Evolutionary conservation across 2,888 invertebrate species (phyloP), one percentile per base, ranked within the genome.

Genomic region (Liodrosophila aerea): DNA sequence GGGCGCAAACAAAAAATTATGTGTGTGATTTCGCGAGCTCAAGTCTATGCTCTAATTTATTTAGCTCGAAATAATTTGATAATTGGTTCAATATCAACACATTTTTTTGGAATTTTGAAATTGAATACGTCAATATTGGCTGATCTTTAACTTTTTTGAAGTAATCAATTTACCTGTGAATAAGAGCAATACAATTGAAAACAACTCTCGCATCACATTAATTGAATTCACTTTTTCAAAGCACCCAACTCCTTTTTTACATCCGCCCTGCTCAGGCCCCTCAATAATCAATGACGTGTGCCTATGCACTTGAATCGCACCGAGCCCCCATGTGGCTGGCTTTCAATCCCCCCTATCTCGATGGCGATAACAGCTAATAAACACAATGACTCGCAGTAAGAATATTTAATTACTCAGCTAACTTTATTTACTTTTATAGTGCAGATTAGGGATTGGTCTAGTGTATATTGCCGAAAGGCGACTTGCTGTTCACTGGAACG

Each of bases 401-500:
- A 12, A 12, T 9, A 22, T 33, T 8, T 8, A 12, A 34, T 49
- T 33, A 11, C 5, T 39, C 8, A 16, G 1, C 8, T 34, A 9
- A 4, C 1, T 8, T 15, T 37, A 16, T 15, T 8, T 4, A 16
- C 15, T 13, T 39, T n/a, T 16, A 9, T 18, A 11, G 7, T n/a
- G n/a, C 9, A 8, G 29, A 29, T 9, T 29, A 9, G 29, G 5
- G 5, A 29, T 22, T 22, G 22, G 7, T 67, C 64, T 64, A 72
- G 36, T 57, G 8, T 5, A 64, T 52, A 5, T 56, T 62, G 18
- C 86, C 87, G 33, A 30, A 87, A 0, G 86, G 85, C 9, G 76
- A 34, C 2, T 74, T 54, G 13, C 61, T 80, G 22, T 72, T 82
- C 0, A 87, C 73, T 0, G 87, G 87, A 0, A 85, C 86, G 59